Conservation (phyloP, 2,888 invertebrate species). For the Cerastis leucographa region DNA sequence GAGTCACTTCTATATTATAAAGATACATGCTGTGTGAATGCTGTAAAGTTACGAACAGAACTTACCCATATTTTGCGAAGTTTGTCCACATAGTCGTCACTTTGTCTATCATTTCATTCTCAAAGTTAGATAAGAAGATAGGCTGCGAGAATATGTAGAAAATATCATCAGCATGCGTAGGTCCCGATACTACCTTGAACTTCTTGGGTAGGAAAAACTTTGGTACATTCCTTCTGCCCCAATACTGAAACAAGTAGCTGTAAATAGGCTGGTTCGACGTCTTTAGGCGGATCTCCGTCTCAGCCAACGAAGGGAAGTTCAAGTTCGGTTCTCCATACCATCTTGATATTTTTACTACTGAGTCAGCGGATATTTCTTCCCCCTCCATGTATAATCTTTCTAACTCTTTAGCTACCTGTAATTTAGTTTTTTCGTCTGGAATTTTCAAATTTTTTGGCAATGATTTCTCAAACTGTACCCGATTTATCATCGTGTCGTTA, state of each 20-base stretch:
- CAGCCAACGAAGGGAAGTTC: slow-evolving; percentile 74
- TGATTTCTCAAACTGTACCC: slow-evolving; percentile 75
- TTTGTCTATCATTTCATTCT: slow-evolving; percentile 77
- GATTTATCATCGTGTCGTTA: slow-evolving; percentile 74
- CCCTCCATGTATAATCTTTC: slow-evolving; percentile 81
- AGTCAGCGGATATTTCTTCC: slow-evolving; percentile 74
- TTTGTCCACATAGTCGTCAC: slow-evolving; percentile 84
- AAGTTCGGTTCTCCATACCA: slow-evolving; percentile 78
- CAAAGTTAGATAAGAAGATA: slow-evolving; percentile 72
- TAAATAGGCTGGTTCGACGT: slow-evolving; percentile 76
- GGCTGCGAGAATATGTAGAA: slow-evolving; percentile 82
- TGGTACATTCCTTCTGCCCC: slow-evolving; percentile 76
- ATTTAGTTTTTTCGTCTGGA: slow-evolving; percentile 68
- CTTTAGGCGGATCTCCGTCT: slow-evolving; percentile 76
- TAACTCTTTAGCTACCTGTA: slow-evolving; percentile 72
- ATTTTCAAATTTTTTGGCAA: slow-evolving; percentile 82
- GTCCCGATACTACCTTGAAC: slow-evolving; percentile 71
- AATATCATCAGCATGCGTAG: slow-evolving; percentile 83
- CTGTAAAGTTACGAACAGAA: slow-evolving; percentile 6
- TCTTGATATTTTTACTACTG: slow-evolving; percentile 76
- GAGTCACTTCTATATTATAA: background rate
- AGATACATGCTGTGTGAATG: background rate
- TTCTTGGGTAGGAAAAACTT: slow-evolving; percentile 68
- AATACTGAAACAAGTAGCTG: slow-evolving; percentile 79
- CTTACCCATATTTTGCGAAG: slow-evolving; percentile 84